phyloP scores from a whole-genome alignment of 1,140 invertebrate species.

The Palaemon carinicauda region DNA sequence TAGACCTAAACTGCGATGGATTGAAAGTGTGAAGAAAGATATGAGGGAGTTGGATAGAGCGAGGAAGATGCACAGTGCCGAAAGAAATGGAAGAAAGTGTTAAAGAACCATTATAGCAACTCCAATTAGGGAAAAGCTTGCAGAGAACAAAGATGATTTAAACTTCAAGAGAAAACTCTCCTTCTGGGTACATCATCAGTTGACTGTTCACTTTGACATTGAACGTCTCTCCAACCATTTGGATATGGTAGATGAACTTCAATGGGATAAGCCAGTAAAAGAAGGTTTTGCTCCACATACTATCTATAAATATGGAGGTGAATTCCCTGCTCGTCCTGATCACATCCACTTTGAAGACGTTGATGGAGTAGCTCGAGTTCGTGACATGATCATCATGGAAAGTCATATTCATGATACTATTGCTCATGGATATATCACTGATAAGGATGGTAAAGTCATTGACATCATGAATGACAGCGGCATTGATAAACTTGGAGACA shows the following conservation, averaged over 20 bases:
- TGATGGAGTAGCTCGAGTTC: conserved; percentile 22
- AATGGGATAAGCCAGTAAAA: conserved; percentile 63
- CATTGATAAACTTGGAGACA: conserved; percentile 21
- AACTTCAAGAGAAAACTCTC: no score
- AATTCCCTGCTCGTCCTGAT: conserved; percentile 71
- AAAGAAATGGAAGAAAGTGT: no score
- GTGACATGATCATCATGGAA: conserved; percentile 26
- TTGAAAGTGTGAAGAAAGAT: no score
- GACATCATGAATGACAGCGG: conserved; percentile 20
- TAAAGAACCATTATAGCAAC: no score
- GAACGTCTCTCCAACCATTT: conserved; percentile 67
- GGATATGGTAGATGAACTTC: conserved; percentile 64
- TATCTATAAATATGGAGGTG: conserved; percentile 72
- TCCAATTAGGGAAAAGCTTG: no score
- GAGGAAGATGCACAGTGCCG: no score
- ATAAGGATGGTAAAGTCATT: background rate
- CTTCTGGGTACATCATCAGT: conserved; percentile 68
- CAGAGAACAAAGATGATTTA: no score
- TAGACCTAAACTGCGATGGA: no score
- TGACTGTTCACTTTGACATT: conserved; percentile 67
- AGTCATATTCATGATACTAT: conserved; percentile 33
- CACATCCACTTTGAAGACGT: conserved; percentile 60
- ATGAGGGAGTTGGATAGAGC: no score
- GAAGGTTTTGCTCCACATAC: conserved; percentile 75
- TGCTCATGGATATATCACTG: conserved; percentile 21